These are phyloP conservation scores for Spodoptera frugiperda DNA, from an alignment of 1,140 invertebrate genomes.

Conservation along the genomic window DNA sequence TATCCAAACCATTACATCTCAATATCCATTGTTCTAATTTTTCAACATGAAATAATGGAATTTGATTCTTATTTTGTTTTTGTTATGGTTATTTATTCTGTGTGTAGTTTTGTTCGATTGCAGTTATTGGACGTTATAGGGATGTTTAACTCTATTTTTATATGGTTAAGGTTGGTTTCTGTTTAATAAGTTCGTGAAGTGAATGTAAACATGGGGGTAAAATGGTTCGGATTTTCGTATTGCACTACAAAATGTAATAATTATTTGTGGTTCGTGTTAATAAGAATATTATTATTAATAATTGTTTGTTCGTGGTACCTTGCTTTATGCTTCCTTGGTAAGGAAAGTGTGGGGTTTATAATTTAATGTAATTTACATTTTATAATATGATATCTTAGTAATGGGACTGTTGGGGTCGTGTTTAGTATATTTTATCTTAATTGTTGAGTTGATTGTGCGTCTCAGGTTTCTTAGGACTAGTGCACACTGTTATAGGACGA, in stretches of 20 bases:
- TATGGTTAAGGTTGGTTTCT: neutral
- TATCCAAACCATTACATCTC: neutral
- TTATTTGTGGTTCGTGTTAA: slow-evolving; percentile 18
- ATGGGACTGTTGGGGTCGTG: too few species aligned
- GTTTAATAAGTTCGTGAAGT: slow-evolving; percentile 35
- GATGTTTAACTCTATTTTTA: neutral
- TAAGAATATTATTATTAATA: neutral
- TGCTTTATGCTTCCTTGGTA: too few species aligned
- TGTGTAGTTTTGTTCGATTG: neutral
- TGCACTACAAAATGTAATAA: slow-evolving; percentile 44
- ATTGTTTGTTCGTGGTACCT: neutral
- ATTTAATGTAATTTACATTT: too few species aligned
- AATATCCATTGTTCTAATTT: slow-evolving; percentile 19
- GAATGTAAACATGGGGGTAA: slow-evolving; percentile 51
- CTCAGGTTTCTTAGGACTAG: too few species aligned
- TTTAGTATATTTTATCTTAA: too few species aligned
- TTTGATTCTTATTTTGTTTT: neutral
- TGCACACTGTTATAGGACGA: too few species aligned
- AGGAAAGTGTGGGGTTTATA: too few species aligned
- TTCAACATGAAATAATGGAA: neutral
- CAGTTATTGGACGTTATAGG: neutral
- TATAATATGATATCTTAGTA: too few species aligned
- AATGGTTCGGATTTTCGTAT: slow-evolving; percentile 49
- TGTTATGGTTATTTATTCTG: neutral
- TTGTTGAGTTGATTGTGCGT: too few species aligned